Base-by-base conservation (phyloP, 2,797 vertebrate genomes). In the Fringilla coelebs region DNA sequence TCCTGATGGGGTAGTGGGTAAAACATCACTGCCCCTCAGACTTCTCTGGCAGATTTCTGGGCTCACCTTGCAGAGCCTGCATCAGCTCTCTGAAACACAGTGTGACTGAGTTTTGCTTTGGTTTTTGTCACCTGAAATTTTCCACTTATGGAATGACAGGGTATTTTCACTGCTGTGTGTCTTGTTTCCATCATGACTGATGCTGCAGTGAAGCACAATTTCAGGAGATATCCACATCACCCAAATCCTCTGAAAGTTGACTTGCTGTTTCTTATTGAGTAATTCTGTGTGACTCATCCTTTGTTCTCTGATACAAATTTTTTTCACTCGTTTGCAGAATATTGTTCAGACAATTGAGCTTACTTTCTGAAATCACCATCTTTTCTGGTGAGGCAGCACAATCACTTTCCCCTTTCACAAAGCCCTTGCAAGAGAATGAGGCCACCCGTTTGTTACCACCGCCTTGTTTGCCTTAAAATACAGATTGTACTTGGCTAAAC, bases 231-330 rank as follows among this genome's bases (percentile, higher is more conserved):
- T 4, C 66, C 76, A 68, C 82, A 7, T 86, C 85, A 90, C 76
- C 93, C 93, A 49, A 72, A 80, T 40, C 89, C 83, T 31, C 0
- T 40, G 62, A 8, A 86, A 85, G 57, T 45, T 84, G 94, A 74
- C 87, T 96, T 75, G 83, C 63, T 82, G 10, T 80, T 77, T 72
- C 83, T 89, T 45, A 45, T 31, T 61, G 85, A 95, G 83, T 91
- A 91, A 88, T 91, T 83, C 76, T 28, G 11, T 20, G 58, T 96
- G 96, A 94, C 83, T 96, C 94, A 94, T 15, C 52, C 80, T 94
- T 94, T 91, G 80, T 75, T 89, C 83, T 55, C 76, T 26, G 71
- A 79, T 46, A 66, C 17, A 45, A n/a, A 49, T 88, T 86, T 90
- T 90, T 76, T 79, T 71, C 38, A 13, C 73, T 94, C 43, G 8